A percentile compares a stretch with the other conserved stretches of the same genome.
Evolutionary conservation across 2,888 invertebrate genomes (phyloP).

Genomic region (Drosophila mimica): DNA sequence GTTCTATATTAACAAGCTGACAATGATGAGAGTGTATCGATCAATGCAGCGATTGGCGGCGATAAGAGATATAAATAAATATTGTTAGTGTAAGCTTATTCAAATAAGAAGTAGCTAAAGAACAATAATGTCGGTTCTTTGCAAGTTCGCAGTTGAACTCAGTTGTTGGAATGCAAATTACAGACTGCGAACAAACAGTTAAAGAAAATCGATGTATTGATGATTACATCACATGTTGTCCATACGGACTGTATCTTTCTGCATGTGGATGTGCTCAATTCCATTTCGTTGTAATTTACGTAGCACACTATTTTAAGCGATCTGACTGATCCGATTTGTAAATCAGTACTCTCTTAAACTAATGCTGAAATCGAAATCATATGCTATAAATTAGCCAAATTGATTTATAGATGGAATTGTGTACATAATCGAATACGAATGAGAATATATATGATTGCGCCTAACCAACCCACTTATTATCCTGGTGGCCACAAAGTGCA

Average conservation of each 20-base stretch:
- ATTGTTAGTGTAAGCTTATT: slow-evolving; percentile 35
- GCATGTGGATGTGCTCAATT: background rate
- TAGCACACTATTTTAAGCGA: background rate
- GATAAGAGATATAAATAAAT: slow-evolving; percentile 21
- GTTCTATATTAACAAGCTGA: slow-evolving; percentile 6
- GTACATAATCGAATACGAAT: background rate
- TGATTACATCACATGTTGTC: background rate
- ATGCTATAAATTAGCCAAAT: background rate
- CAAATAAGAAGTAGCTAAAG: slow-evolving; percentile 20
- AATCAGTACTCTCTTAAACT: slow-evolving; percentile 1
- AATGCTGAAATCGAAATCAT: slow-evolving; percentile 8
- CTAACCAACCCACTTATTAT: background rate
- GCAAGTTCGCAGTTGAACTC: background rate
- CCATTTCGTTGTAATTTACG: background rate
- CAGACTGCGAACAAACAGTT: background rate
- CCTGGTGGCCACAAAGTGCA: background rate
- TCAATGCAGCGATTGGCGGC: background rate
- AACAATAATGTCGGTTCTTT: background rate
- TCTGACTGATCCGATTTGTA: background rate
- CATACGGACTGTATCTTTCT: background rate
- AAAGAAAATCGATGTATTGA: background rate
- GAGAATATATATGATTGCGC: background rate
- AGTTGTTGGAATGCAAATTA: background rate
- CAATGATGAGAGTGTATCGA: background rate
- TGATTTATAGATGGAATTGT: slow-evolving; percentile 2